Evolutionary conservation across 2,888 invertebrate species (phyloP), one percentile per base, ranked within the genome.

Genomic region (Bursaphelenchus okinawaensis): DNA sequence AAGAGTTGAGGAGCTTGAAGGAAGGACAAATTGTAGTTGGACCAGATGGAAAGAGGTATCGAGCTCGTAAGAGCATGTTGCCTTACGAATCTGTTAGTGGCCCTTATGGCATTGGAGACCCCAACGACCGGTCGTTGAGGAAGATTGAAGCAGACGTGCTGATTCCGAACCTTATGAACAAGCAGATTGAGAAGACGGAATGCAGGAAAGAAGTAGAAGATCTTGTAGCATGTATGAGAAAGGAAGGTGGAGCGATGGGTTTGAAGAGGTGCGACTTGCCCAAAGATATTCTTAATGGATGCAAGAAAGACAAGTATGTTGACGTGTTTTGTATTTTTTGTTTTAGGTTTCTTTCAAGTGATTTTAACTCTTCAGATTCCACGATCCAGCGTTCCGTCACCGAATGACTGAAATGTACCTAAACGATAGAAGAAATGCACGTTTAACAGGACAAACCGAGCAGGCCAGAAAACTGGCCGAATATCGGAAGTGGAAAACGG

Each of bases 111-210:
- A 54, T 80, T 51, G 77, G 80, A 77, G 91, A 93, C 85, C 93
- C 93, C 1, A 86, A 90, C 73, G 93, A 94, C 83, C 87, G 82
- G 79, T 85, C 86, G n/a, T 84, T 96, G 60, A 87, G 95, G 75
- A 91, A 88, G 86, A 91, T 94, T 2, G 96, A 96, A 85, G 85
- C 84, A 22, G 91, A 93, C 81, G 89, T 95, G 20, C 83, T 93
- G 72, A 90, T 96, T 82, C 91, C 93, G 0, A 90, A 92, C 84
- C 88, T 90, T 78, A 89, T 95, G 87, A 87, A 93, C 73, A 90
- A 91, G 24, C 89, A 88, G 75, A 90, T 92, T 0, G 90, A 88
- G 83, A 82, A 80, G 16, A 89, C 90, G 78, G 91, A 92, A 83
- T 95, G 95, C 84, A 70, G 72, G 7, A 16, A 19, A 8, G 22